A percentile compares a stretch with the other conserved stretches of the same genome.
Conservation (phyloP, 2,797 vertebrate genomes). For the Lemur catta region DNA sequence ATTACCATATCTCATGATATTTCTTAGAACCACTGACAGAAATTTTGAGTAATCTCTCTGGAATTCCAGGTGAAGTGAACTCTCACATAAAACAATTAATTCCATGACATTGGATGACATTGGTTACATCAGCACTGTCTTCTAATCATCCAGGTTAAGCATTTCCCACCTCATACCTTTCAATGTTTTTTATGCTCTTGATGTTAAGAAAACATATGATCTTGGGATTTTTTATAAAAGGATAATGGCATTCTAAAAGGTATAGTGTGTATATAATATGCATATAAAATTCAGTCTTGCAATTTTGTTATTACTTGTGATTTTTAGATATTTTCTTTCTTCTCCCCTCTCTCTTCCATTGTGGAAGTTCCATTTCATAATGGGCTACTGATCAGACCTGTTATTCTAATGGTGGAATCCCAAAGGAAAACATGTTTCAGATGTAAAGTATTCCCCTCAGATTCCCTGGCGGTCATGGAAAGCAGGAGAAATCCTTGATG, state of each 20-base stretch:
- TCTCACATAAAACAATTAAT: not conserved
- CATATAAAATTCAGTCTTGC: slow-evolving; percentile 19
- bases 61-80: not conserved
- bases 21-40: not conserved
- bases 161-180: not conserved
- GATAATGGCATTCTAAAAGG: slow-evolving; percentile 35
- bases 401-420: slow-evolving; percentile 86
- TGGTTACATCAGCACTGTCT: not conserved
- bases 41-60: not conserved
- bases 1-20: not conserved
- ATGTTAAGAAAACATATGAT: not conserved
- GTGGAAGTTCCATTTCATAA: slow-evolving; percentile 75
- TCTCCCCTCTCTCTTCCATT: slow-evolving; percentile 41
- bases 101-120: not conserved
- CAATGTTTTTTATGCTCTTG: not conserved
- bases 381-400: slow-evolving; percentile 84
- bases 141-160: slow-evolving; percentile 20
- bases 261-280: not conserved
- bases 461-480: slow-evolving; percentile 82
- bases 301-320: slow-evolving; percentile 56
- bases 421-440: slow-evolving; percentile 85
- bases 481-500: slow-evolving; percentile 85
- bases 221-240: not conserved
- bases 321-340: slow-evolving; percentile 72
- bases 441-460: slow-evolving; percentile 85